Conservation (phyloP, 2,888 invertebrate genomes). For the Sminthurides aquaticus region DNA sequence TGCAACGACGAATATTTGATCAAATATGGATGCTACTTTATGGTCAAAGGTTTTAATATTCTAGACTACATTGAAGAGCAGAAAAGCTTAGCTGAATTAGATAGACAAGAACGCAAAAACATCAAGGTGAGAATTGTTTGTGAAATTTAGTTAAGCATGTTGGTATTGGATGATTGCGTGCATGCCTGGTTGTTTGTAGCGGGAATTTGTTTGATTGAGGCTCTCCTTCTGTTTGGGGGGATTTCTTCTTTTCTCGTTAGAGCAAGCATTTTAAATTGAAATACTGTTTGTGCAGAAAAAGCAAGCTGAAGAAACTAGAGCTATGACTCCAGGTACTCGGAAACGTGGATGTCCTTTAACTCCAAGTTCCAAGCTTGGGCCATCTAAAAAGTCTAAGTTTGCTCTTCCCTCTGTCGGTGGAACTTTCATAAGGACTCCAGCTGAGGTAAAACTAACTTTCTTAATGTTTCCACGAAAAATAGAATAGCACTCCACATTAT, state of each 20-base stretch:
- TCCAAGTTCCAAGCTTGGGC: conserved; percentile 7
- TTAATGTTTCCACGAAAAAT: no score
- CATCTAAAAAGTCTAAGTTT: not conserved
- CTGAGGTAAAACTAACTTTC: not conserved
- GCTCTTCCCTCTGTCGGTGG: not conserved
- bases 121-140: not conserved
- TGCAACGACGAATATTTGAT: conserved; percentile 3
- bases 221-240: conserved; percentile 5
- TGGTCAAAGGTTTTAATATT: conserved; percentile 4
- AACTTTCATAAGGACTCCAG: conserved; percentile 1
- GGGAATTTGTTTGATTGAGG: no score
- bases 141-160: no score
- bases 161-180: not conserved
- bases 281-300: conserved; percentile 8
- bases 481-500: no score
- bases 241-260: no score
- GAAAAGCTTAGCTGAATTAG: conserved; percentile 11
- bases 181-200: no score
- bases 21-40: conserved; percentile 7
- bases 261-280: no score
- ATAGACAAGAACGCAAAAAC: conserved; percentile 11
- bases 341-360: conserved; percentile 15
- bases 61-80: conserved; percentile 11
- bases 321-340: conserved; percentile 11
- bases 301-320: conserved; percentile 15